These are phyloP conservation scores for Leptarthrus brevirostris DNA, from an alignment of 2,888 invertebrate genomes.

Conservation along the genomic window DNA sequence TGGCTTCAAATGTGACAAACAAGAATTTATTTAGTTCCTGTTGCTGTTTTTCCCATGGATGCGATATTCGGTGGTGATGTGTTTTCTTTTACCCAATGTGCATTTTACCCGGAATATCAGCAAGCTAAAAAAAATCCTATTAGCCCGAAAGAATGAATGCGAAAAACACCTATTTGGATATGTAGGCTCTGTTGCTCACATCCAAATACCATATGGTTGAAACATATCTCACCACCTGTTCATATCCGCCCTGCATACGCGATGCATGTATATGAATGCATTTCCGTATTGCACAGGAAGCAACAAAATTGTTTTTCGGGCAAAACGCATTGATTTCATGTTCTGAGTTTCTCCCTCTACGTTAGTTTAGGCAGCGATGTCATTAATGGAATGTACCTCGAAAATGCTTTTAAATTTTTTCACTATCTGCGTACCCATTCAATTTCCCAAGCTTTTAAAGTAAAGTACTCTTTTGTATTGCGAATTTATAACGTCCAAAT, in stretches of 20 bases:
- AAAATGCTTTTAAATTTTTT: neutral
- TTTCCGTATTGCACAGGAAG: neutral
- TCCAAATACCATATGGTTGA: neutral
- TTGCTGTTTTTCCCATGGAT: too few species aligned
- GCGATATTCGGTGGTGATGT: too few species aligned
- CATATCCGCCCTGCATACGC: neutral
- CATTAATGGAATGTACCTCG: neutral
- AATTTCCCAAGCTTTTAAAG: neutral
- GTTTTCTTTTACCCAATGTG: neutral
- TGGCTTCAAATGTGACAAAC: too few species aligned
- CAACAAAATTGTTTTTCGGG: conserved; percentile 12
- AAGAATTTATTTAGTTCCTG: too few species aligned
- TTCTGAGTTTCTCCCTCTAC: neutral
- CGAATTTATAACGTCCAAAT: neutral
- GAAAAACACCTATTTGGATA: neutral
- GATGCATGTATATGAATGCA: neutral
- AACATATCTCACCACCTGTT: conserved; percentile 6
- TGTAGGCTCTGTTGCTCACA: neutral
- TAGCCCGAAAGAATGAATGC: neutral
- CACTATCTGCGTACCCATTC: neutral
- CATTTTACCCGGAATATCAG: neutral
- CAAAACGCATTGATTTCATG: neutral
- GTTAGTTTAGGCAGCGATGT: neutral
- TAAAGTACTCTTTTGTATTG: neutral
- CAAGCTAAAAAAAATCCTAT: conserved; percentile 4